phyloP scores from a whole-genome alignment of 30 jellyfish, hydroid and myxozoan genomes.

The Hydractinia echinata region DNA sequence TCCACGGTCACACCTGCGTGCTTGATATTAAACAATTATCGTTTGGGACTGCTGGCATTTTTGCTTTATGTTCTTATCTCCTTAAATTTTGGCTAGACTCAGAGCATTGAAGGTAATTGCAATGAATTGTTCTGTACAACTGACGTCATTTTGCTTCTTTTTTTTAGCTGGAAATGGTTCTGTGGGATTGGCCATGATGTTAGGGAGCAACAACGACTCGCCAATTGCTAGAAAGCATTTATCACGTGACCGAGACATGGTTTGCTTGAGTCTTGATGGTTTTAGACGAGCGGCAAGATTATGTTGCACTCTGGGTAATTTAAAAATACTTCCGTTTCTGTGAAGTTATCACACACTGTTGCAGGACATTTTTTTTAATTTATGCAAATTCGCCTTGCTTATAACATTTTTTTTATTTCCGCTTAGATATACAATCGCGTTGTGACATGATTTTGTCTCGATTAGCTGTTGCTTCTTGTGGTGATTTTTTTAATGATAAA shows the following conservation, averaged over 20 bases:
- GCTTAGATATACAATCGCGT: slow-evolving; percentile 81
- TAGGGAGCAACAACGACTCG: slow-evolving; percentile 45
- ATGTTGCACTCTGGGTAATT: slow-evolving; percentile 86
- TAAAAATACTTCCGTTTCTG: no score
- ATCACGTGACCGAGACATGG: slow-evolving; percentile 76
- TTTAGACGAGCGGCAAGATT: slow-evolving; percentile 93
- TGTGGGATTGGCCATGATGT: slow-evolving; percentile 89
- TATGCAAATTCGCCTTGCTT: not conserved
- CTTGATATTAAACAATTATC: no score
- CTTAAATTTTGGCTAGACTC: no score
- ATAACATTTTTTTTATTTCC: not conserved
- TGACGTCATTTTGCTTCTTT: not conserved
- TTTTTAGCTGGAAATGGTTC: slow-evolving; percentile 86
- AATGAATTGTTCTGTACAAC: no score
- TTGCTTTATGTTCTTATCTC: no score
- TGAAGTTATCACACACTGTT: no score
- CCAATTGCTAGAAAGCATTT: slow-evolving; percentile 22
- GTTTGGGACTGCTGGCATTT: no score
- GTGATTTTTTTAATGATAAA: slow-evolving; percentile 60
- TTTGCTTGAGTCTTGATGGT: slow-evolving; percentile 92
- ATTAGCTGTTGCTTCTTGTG: slow-evolving; percentile 93
- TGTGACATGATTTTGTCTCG: slow-evolving; percentile 87
- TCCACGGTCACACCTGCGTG: no score
- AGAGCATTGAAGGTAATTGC: no score
- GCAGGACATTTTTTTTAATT: not conserved